A percentile compares a stretch with the other conserved stretches of the same genome.
phyloP scores from a whole-genome alignment of 2,797 vertebrate genomes.

The Epinephelus awoara region DNA sequence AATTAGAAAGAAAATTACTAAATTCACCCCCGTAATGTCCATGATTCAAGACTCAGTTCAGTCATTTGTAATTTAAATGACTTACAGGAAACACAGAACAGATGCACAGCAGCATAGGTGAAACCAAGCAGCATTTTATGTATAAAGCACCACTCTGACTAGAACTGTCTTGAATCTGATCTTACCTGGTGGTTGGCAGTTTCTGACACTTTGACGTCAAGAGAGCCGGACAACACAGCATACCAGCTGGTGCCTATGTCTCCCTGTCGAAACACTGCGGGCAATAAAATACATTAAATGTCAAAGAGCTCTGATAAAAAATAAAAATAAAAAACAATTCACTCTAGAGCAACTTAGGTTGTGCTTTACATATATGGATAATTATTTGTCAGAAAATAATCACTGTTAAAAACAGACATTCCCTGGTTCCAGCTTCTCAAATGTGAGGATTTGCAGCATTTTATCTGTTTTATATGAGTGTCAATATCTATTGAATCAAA shows the following conservation, averaged over 20 bases:
- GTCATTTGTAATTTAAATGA: conserved; percentile 6
- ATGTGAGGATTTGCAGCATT: background rate
- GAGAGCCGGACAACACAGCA: conserved; percentile 95
- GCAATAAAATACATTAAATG: conserved; percentile 26
- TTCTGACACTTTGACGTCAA: conserved; percentile 99
- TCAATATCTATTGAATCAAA: background rate
- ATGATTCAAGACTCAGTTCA: background rate
- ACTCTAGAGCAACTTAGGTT: too few relatives aligned
- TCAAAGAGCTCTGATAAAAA: background rate
- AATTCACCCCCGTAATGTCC: background rate
- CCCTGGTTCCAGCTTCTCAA: background rate
- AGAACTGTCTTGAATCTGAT: background rate
- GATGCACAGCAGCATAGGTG: background rate
- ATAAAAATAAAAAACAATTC: background rate
- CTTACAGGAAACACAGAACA: background rate
- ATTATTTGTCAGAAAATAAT: background rate
- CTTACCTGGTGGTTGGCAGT: conserved; percentile 98
- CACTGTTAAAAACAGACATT: background rate
- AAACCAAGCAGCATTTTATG: background rate
- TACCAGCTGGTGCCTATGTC: conserved; percentile 99
- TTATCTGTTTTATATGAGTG: background rate
- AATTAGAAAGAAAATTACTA: conserved; percentile 1
- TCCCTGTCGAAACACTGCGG: conserved; percentile 96
- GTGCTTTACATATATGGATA: too few relatives aligned
- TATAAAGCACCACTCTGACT: background rate